Conservation (phyloP, 2,113 vertebrate species). For the Leucosticte australis region DNA sequence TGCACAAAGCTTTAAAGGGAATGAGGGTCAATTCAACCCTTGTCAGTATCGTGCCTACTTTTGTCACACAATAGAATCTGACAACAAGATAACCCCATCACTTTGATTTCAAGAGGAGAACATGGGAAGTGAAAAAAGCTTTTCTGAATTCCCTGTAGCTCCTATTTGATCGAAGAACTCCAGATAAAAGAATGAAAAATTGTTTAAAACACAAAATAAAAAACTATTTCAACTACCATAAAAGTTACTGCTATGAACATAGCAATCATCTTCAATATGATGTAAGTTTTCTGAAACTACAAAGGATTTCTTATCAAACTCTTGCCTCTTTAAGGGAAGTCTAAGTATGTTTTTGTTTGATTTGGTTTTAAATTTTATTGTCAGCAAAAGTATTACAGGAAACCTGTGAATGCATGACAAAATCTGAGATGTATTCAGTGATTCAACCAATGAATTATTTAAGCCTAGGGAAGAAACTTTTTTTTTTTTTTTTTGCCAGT, state of each 20-base stretch:
- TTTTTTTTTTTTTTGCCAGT: not conserved
- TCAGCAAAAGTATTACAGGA: slow-evolving; percentile 47
- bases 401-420: not conserved
- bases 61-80: not conserved
- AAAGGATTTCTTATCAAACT: slow-evolving; percentile 1
- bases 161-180: slow-evolving; percentile 36
- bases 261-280: not conserved
- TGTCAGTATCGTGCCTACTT: not conserved
- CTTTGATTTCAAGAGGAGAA: slow-evolving; percentile 44
- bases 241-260: not conserved
- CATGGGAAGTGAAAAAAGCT: slow-evolving; percentile 16
- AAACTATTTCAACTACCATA: slow-evolving; percentile 31
- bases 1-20: not conserved
- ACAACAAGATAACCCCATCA: not conserved
- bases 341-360: slow-evolving; percentile 14
- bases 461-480: not conserved
- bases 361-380: slow-evolving; percentile 25
- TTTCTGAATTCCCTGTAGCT: slow-evolving; percentile 30
- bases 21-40: not conserved
- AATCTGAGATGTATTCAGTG: slow-evolving; percentile 32
- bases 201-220: slow-evolving; percentile 45
- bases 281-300: not conserved
- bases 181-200: slow-evolving; percentile 26
- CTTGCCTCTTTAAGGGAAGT: slow-evolving; percentile 22
- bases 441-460: slow-evolving; percentile 52